phyloP scores from a whole-genome alignment of 2,888 invertebrate species.

The Altica lythri region DNA sequence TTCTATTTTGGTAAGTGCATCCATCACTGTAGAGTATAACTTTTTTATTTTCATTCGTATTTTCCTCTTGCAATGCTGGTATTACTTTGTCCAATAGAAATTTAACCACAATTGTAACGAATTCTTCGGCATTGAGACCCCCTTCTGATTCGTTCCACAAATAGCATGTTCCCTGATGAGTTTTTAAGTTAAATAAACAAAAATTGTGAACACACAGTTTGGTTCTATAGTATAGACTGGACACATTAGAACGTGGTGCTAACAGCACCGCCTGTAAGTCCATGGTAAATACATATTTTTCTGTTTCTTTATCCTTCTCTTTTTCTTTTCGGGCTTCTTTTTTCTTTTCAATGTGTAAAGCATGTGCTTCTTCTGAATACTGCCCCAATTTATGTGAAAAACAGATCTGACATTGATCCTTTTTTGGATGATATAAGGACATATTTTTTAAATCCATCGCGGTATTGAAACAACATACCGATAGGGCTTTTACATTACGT shows the following conservation, averaged over 20 bases:
- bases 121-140: conserved; percentile 17
- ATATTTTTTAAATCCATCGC: no score
- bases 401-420: no score
- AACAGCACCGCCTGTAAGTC: conserved; percentile 26
- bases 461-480: no score
- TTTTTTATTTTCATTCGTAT: neutral
- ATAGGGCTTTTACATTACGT: no score
- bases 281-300: conserved; percentile 26
- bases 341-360: no score
- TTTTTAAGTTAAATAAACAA: conserved; percentile 13
- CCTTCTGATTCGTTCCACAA: conserved; percentile 18
- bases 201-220: conserved; percentile 13
- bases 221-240: neutral
- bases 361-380: no score
- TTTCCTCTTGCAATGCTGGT: no score
- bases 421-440: no score
- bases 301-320: conserved; percentile 28
- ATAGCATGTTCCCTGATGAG: conserved; percentile 11
- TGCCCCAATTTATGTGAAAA: no score
- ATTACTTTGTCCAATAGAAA: no score
- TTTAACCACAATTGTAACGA: conserved; percentile 11
- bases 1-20: conserved; percentile 44
- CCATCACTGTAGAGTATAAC: conserved; percentile 16
- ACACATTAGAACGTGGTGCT: conserved; percentile 10
- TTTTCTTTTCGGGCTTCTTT: no score